Evolutionary conservation across 2,888 invertebrate genomes (phyloP).

Genomic region (Cryptocephalus moraei): DNA sequence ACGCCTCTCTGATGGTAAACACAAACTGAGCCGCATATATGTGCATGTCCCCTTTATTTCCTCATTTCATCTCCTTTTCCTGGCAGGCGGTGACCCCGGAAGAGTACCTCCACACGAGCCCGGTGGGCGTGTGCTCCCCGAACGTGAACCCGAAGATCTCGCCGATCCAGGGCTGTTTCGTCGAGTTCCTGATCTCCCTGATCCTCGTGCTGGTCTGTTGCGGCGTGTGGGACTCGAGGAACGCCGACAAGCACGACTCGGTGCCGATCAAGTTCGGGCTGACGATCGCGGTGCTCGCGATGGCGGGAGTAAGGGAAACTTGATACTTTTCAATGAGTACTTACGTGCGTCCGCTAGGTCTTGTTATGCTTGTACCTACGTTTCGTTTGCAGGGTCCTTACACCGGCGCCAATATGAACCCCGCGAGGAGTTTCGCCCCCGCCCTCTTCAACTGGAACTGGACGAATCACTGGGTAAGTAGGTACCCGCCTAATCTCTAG

Average conservation of each 20-base stretch:
- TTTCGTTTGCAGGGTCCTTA: conserved; percentile 36
- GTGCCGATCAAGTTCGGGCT: conserved; percentile 58
- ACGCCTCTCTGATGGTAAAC: conserved; percentile 51
- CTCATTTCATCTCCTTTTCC: background rate
- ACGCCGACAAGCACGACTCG: conserved; percentile 54
- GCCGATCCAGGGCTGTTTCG: conserved; percentile 45
- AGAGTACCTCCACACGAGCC: conserved; percentile 11
- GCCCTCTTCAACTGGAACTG: conserved; percentile 60
- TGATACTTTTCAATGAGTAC: background rate
- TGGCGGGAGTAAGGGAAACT: conserved; percentile 47
- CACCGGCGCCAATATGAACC: conserved; percentile 61
- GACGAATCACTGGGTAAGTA: conserved; percentile 54
- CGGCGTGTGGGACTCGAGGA: conserved; percentile 62
- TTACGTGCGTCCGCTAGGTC: background rate
- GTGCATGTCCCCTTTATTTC: too few relatives aligned
- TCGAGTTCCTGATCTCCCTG: conserved; percentile 56
- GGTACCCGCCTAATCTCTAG: too few relatives aligned
- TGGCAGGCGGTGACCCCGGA: conserved; percentile 25
- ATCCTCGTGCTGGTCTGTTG: conserved; percentile 57
- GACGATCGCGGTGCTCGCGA: conserved; percentile 52
- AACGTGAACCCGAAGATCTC: conserved; percentile 18
- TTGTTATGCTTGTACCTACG: background rate
- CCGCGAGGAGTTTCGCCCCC: conserved; percentile 59
- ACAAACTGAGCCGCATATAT: too few relatives aligned
- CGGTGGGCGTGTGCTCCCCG: conserved; percentile 29